Percentiles rank a stretch among this genome's conserved stretches.
These are phyloP conservation scores for Rallus crepitans DNA, from an alignment of 2,797 vertebrate genomes.

Conservation along the genomic window DNA sequence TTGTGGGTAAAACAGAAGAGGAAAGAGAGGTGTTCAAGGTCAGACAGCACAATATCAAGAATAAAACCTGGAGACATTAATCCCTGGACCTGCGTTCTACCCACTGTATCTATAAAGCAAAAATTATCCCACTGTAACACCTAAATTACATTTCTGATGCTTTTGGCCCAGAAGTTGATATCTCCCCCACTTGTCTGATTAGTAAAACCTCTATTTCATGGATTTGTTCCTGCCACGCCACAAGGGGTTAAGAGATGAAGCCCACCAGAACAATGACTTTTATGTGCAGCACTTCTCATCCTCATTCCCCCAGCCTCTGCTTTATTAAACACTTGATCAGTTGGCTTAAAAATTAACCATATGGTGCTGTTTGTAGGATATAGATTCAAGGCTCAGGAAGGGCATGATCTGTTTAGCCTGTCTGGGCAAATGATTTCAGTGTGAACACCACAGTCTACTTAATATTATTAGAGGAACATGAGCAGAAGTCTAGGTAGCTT, in stretches of 20 bases:
- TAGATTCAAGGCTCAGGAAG: slow-evolving; percentile 72
- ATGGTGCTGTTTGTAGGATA: slow-evolving; percentile 79
- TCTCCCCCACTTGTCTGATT: background rate
- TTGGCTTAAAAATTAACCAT: slow-evolving; percentile 84
- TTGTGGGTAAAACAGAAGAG: background rate
- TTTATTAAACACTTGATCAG: slow-evolving; percentile 82
- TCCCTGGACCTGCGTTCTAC: background rate
- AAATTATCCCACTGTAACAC: background rate
- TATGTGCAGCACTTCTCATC: slow-evolving; percentile 68
- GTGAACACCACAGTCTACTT: slow-evolving; percentile 69
- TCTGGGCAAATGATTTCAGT: slow-evolving; percentile 70
- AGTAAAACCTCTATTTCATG: background rate
- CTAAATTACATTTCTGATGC: background rate
- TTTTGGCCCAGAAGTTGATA: background rate
- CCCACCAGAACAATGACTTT: background rate
- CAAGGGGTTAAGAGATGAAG: background rate
- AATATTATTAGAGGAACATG: background rate
- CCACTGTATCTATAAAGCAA: background rate
- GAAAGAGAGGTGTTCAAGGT: background rate
- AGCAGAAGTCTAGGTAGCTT: background rate
- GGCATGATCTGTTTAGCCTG: slow-evolving; percentile 80
- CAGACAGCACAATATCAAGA: background rate
- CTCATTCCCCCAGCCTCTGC: slow-evolving; percentile 61
- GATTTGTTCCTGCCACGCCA: background rate
- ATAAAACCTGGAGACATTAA: background rate